Evolutionary conservation across 1,140 invertebrate species (phyloP), one percentile per base, ranked within the genome.

Genomic region (Drosophila bifasciata): DNA sequence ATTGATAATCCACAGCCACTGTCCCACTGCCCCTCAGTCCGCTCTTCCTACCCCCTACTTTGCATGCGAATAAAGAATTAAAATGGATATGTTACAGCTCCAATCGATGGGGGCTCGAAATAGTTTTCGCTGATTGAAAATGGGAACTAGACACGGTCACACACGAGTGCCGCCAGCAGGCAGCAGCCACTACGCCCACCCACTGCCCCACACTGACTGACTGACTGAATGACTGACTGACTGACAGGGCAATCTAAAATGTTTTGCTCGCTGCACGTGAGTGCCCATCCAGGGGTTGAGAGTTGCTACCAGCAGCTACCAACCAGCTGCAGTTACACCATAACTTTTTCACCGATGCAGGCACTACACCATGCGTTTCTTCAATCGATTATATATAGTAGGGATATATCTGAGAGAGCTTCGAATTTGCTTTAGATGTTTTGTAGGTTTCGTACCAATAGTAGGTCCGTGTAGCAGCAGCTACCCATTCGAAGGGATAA

Each of bases 181-280:
- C 11, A 7, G 32, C 32, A n/a, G n/a, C n/a, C n/a, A n/a, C n/a
- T n/a, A 3, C 44, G 11, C 13, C 4, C 45, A 46, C 21, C 48
- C 49, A 36, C 19, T n/a, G n/a, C n/a, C 9, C 25, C 32, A 17
- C 4, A 17, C 5, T 15, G 25, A 2, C 53, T 2, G 19, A 44
- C 21, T 21, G 28, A 43, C 7, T 32, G 40, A 46, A 13, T 25
- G 49, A 61, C 50, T 8, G 53, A 59, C 53, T 66, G 71, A 84
- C 67, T 83, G 81, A 88, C 81, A 86, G 72, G 64, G 61, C 83
- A 86, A 86, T 86, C 83, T 88, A 88, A 86, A 86, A 81, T 77
- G 80, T 60, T 83, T 70, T 81, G 62, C 61, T 52, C 45, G 46
- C 63, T 67, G 63, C 63, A 67, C 63, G 66, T 44, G 63, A 41